Evolutionary conservation across 2,797 vertebrate species (phyloP).

Genomic region (Sternotherus odoratus): DNA sequence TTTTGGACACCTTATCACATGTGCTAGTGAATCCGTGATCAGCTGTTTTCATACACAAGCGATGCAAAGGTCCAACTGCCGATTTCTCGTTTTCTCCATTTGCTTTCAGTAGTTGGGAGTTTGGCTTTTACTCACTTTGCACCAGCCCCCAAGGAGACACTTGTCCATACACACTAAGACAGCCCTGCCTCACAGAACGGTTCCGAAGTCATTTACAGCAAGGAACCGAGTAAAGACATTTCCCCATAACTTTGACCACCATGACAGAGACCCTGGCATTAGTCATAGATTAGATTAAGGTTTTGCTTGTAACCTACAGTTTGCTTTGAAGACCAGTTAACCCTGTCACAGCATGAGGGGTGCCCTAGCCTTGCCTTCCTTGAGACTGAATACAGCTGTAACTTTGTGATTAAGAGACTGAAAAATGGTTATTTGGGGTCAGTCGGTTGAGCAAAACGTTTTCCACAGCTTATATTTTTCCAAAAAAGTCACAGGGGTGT

Average conservation of each 20-base stretch:
- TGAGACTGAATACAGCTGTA: not conserved
- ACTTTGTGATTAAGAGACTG: not conserved
- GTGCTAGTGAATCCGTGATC: not conserved
- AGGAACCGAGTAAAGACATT: not conserved
- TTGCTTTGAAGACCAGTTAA: not conserved
- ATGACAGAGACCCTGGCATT: not conserved
- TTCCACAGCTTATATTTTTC: not conserved
- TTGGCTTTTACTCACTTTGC: not conserved
- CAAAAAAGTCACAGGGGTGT: not conserved
- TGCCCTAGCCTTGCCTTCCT: not conserved
- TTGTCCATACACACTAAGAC: not conserved
- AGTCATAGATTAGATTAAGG: not conserved
- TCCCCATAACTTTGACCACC: too few species aligned
- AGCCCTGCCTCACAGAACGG: not conserved
- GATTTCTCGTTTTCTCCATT: not conserved
- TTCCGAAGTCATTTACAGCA: not conserved
- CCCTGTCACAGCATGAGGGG: rapidly evolving
- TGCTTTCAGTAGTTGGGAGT: not conserved
- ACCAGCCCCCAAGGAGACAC: not conserved
- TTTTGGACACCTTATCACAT: not conserved
- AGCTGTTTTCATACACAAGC: not conserved
- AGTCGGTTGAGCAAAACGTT: not conserved
- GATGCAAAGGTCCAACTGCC: not conserved
- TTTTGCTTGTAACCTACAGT: not conserved
- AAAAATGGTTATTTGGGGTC: not conserved